phyloP scores from a whole-genome alignment of 1,140 invertebrate species.

The Bombus sibiricus region DNA sequence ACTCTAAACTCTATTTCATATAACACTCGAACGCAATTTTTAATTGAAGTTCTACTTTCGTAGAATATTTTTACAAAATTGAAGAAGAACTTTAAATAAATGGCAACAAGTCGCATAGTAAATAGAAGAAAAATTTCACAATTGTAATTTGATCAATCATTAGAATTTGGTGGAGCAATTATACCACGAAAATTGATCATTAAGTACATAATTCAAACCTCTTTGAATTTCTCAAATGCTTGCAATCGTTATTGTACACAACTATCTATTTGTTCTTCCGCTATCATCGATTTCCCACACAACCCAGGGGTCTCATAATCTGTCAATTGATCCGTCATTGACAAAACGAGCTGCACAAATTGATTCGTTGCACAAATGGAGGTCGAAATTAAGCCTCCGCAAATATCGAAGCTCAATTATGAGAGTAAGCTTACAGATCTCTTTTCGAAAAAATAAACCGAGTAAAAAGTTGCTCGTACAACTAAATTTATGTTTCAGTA shows the following conservation, averaged over 20 bases:
- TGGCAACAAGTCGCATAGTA: too few species aligned
- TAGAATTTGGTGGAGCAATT: neutral
- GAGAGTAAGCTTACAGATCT: neutral
- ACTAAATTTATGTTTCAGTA: neutral
- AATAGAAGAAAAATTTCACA: neutral
- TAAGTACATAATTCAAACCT: neutral
- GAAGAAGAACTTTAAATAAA: too few species aligned
- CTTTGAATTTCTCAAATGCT: neutral
- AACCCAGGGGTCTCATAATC: conserved; percentile 12
- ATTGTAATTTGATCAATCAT: neutral
- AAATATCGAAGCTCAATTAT: neutral
- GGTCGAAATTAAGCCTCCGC: conserved; percentile 8
- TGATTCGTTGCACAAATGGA: conserved; percentile 16
- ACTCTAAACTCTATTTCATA: too few species aligned
- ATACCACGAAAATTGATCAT: neutral
- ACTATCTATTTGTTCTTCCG: neutral
- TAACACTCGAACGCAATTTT: too few species aligned
- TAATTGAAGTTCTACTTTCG: too few species aligned
- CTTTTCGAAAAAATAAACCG: neutral
- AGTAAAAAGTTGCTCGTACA: neutral
- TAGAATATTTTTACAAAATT: too few species aligned
- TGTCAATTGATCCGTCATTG: conserved; percentile 39
- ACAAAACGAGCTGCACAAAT: conserved; percentile 27
- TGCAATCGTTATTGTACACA: neutral
- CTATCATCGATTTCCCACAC: conserved; percentile 1